These are phyloP conservation scores for Cephalopholis sonnerati DNA, from an alignment of 2,113 vertebrate species.

Conservation along the genomic window DNA sequence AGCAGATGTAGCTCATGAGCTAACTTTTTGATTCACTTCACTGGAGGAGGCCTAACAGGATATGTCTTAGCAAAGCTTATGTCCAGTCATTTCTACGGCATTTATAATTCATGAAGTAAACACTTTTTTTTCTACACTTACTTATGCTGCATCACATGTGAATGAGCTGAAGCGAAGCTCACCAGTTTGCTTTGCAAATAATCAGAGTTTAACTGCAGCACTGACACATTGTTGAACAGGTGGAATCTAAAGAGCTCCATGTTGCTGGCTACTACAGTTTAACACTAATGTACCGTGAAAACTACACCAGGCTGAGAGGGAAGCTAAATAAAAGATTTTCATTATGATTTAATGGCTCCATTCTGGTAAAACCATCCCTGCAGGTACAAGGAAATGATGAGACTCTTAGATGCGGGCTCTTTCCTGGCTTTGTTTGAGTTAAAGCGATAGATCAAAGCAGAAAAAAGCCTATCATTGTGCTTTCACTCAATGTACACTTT, in stretches of 20 bases:
- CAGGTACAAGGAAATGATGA: slow-evolving; percentile 30
- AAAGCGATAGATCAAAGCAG: slow-evolving; percentile 37
- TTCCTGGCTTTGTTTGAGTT: slow-evolving; percentile 24
- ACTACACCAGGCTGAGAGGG: slow-evolving; percentile 22
- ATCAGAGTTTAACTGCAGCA: slow-evolving; percentile 1
- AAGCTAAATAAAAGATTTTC: slow-evolving; percentile 40
- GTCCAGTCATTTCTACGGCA: slow-evolving; percentile 49
- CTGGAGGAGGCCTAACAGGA: slow-evolving; percentile 61
- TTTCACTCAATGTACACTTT: slow-evolving; percentile 11
- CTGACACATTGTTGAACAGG: slow-evolving; percentile 36
- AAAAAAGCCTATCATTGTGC: slow-evolving; percentile 9
- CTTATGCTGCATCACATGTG: slow-evolving; percentile 23
- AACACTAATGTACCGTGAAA: slow-evolving; percentile 32
- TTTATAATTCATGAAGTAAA: slow-evolving; percentile 66
- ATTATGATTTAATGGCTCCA: slow-evolving; percentile 42
- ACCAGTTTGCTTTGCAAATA: slow-evolving; percentile 43
- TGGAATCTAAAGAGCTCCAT: slow-evolving; percentile 29
- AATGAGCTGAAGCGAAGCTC: slow-evolving; percentile 18
- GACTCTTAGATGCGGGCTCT: slow-evolving; percentile 11
- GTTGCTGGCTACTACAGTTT: slow-evolving; percentile 21
- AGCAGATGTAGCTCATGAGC: slow-evolving; percentile 56
- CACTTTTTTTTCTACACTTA: slow-evolving; percentile 20
- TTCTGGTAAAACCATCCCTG: slow-evolving; percentile 24
- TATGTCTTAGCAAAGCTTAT: slow-evolving; percentile 60
- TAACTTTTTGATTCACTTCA: slow-evolving; percentile 67